Conservation (phyloP, 2,888 invertebrate species). For the Acanthosepion esculentum region DNA sequence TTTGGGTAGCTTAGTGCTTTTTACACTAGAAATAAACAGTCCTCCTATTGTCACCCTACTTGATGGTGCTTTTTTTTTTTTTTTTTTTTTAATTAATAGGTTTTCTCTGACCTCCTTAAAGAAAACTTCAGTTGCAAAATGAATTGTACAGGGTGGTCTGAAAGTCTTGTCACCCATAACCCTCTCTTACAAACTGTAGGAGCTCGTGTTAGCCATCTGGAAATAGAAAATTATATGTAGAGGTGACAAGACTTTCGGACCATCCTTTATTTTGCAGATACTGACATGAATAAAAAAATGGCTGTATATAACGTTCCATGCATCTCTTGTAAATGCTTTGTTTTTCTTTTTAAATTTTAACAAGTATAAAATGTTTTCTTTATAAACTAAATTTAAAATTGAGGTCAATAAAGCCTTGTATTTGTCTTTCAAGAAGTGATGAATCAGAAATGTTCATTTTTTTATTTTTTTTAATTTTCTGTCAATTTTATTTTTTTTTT, state of each 20-base stretch:
- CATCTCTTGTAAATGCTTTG: not conserved
- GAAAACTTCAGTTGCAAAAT: not conserved
- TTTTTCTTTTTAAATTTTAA: not conserved
- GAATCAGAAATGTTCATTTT: not conserved
- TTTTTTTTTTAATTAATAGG: not conserved
- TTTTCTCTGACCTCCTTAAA: not conserved
- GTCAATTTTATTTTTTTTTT: too few species aligned
- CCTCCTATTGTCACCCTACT: not conserved
- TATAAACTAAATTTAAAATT: not conserved
- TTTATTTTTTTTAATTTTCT: not conserved
- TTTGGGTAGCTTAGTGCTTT: too few species aligned
- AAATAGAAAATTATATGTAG: too few species aligned
- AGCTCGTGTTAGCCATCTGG: too few species aligned
- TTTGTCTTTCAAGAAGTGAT: not conserved
- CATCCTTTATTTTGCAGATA: not conserved
- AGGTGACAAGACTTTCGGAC: too few species aligned
- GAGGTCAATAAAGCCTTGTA: conserved; percentile 23
- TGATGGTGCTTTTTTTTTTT: not conserved
- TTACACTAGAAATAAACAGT: not conserved
- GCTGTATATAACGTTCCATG: not conserved
- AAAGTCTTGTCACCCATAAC: too few species aligned
- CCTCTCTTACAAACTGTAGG: too few species aligned
- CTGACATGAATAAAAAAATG: not conserved
- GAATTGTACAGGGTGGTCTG: not conserved
- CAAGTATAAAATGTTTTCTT: not conserved